Conservation (phyloP, 92 coral and sea anemone species). For the Porites lobata region DNA sequence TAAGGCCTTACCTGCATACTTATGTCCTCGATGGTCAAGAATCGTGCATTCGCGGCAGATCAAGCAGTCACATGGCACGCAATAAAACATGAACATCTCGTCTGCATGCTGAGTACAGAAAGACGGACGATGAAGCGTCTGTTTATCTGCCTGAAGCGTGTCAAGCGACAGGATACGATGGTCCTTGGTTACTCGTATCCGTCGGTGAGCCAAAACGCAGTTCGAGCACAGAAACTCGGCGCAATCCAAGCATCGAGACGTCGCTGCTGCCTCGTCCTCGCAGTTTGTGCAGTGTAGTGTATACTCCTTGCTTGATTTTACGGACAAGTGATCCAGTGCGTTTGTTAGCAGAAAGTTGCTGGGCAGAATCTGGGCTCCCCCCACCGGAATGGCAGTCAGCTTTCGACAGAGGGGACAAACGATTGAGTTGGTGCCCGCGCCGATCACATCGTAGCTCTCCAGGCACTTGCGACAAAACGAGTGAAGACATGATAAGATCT, state of each 20-base stretch:
- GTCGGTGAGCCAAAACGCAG: conserved; percentile 91
- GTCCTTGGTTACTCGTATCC: conserved; percentile 92
- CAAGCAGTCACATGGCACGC: conserved; percentile 81
- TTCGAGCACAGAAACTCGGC: conserved; percentile 93
- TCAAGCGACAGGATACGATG: conserved; percentile 91
- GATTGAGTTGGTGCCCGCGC: conserved; percentile 89
- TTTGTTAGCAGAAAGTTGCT: conserved; percentile 87
- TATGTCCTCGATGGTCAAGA: conserved; percentile 90
- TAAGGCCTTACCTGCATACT: conserved; percentile 78
- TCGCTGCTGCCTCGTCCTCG: conserved; percentile 88
- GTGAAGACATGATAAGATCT: conserved; percentile 86
- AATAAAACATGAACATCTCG: conserved; percentile 91
- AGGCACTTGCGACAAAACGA: conserved; percentile 91
- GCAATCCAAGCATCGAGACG: conserved; percentile 92
- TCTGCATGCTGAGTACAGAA: conserved; percentile 84
- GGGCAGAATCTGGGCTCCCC: conserved; percentile 72
- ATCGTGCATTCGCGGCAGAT: conserved; percentile 95
- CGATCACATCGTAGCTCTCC: conserved; percentile 88
- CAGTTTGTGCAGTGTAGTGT: conserved; percentile 91
- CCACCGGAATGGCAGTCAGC: conserved; percentile 85
- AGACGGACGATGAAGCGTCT: conserved; percentile 90
- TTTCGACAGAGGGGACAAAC: conserved; percentile 94
- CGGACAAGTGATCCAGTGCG: conserved; percentile 90
- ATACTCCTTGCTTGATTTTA: conserved; percentile 91
- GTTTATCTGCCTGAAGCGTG: conserved; percentile 90